Conservation (phyloP, 2,113 vertebrate species). For the Gymnogyps californianus region DNA sequence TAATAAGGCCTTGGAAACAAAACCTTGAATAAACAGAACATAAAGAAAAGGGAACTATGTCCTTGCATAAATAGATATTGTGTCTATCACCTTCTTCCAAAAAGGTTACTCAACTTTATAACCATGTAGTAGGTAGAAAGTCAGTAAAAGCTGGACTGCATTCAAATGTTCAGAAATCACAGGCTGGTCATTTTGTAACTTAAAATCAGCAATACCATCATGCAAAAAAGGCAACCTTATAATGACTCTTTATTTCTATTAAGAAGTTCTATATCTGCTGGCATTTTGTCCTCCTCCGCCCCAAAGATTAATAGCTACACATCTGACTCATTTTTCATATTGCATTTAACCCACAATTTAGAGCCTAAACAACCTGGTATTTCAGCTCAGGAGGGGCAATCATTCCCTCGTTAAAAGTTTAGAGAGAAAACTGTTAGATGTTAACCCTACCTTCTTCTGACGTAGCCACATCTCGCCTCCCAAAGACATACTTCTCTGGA, state of each 20-base stretch:
- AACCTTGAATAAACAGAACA: constrained; percentile 80
- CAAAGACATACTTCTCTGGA: constrained; percentile 45
- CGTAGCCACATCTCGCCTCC: constrained; percentile 16
- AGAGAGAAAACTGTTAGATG: neutral
- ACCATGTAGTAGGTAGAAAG: constrained; percentile 70
- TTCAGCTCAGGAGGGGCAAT: neutral
- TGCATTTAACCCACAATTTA: constrained; percentile 56
- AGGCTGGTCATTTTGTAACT: constrained; percentile 48
- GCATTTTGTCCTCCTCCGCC: constrained; percentile 57
- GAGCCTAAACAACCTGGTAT: constrained; percentile 17
- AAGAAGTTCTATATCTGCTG: constrained; percentile 49
- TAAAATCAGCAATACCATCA: constrained; percentile 30
- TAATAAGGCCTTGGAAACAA: constrained; percentile 82
- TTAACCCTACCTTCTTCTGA: constrained; percentile 63
- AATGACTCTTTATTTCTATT: constrained; percentile 48
- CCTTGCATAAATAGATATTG: constrained; percentile 83
- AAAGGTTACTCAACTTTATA: constrained; percentile 75
- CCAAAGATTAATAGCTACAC: constrained; percentile 59
- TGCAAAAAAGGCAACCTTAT: constrained; percentile 9
- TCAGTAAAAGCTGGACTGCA: constrained; percentile 49
- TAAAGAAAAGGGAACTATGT: constrained; percentile 79
- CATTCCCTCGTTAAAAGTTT: neutral
- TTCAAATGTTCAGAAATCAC: constrained; percentile 52
- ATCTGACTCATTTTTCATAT: constrained; percentile 56
- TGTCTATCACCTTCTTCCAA: constrained; percentile 80